Base-by-base conservation (phyloP, 1,140 invertebrate species). In the Wasmannia auropunctata region DNA sequence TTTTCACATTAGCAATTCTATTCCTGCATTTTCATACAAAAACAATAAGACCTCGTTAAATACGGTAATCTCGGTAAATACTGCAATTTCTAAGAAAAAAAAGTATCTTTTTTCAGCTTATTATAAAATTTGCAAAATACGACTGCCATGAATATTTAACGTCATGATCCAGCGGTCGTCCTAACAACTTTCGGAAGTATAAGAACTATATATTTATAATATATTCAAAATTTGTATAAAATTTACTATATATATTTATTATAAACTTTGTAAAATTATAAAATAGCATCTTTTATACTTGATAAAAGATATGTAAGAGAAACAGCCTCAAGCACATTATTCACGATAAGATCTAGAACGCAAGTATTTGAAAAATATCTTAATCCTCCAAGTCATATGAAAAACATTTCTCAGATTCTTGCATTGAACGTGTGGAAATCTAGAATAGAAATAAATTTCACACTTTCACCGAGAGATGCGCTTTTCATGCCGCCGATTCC, bases 1-100 rank as follows among this genome's bases (percentile, higher is more conserved):
- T 65, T 51, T 67, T 65, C 76, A 25, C 10, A 51, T 65, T 46
- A 34, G n/a, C n/a, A 34, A 65, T 65, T 51, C 11, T 65, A n/a
- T 6, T 14, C 25, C n/a, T 60, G 37, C 74, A 14, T 40, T 28
- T 74, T 25, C 11, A 34, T 56, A 43, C 5, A 22, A 28, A 40
- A 22, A 58, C 22, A 40, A 76, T 19, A 43, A 60, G 14, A 40
- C 7, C 63, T 16, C 65, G 22, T 69, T 19, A 8, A 22, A 25
- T 25, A 25, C 16, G 43, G 14, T 3, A n/a, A 65, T 69, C 37
- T 14, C 16, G 34, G 11, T 43, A 69, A 22, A 43, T 16, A 25
- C 3, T 25, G 11, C 37, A 43, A 43, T 69, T 54, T 22, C 19
- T 7, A n/a, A 22, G 11, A n/a, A 54, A 22, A 37, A 22, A 3